These are phyloP conservation scores for Dasyurus viverrinus DNA, from an alignment of 2,113 vertebrate genomes.

Conservation along the genomic window DNA sequence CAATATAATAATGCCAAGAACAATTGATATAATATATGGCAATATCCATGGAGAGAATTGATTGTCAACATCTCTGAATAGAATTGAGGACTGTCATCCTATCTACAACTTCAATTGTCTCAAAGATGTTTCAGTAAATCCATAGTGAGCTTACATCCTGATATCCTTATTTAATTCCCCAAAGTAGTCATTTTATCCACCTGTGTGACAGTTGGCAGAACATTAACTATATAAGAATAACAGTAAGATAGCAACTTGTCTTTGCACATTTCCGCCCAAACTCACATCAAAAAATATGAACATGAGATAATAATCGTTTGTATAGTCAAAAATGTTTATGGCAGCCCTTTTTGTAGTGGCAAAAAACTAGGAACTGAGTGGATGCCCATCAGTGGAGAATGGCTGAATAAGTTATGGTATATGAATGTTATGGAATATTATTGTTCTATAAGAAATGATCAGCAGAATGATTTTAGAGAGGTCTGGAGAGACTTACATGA, in stretches of 20 bases:
- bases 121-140: neutral
- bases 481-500: too few species aligned
- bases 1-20: neutral
- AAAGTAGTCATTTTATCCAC: neutral
- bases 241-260: neutral
- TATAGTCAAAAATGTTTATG: neutral
- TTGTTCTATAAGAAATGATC: too few species aligned
- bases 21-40: neutral
- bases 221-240: neutral
- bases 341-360: too few species aligned
- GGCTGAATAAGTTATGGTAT: too few species aligned
- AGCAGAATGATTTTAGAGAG: too few species aligned
- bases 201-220: neutral
- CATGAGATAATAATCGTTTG: neutral
- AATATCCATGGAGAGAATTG: neutral
- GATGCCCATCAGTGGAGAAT: too few species aligned
- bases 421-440: too few species aligned
- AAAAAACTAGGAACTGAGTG: too few species aligned
- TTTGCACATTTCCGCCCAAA: neutral
- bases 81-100: neutral
- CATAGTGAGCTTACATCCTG: neutral
- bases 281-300: neutral
- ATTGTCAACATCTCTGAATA: neutral
- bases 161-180: neutral
- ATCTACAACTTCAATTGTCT: neutral